Base-by-base conservation (phyloP, 2,113 vertebrate species). In the Arothron firmamentum region DNA sequence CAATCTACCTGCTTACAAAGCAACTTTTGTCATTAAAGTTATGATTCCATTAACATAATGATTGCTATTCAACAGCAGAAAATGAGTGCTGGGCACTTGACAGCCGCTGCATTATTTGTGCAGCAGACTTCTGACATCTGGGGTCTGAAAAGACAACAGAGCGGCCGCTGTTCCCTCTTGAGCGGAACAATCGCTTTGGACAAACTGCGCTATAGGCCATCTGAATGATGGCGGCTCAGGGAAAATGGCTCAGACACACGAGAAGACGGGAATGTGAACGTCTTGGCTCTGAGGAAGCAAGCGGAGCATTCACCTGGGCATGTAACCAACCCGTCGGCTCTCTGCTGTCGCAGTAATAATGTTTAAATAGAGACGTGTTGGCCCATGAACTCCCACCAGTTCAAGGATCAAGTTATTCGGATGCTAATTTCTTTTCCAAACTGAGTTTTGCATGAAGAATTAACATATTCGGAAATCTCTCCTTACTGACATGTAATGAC, bases 1-100 rank as follows among this genome's bases (percentile, higher is more conserved):
- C 85, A 86, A 89, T 87, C 88, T 79, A 83, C 71, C 66, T 87
- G 88, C 89, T 89, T 89, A 90, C 88, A 85, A 81, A 77, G 89
- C 89, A 89, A 82, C 81, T 87, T 90, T 88, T 85, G 84, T 90
- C 89, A 91, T 90, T 89, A 89, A 87, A 89, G 77, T 80, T 88
- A 88, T 86, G 90, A 91, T 88, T 85, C 87, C 72, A 20, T 78
- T 19, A 65, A 69, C 83, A 86, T 88, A 83, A 88, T 88, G 81
- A 71, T 76, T 63, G 63, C 43, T 66, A 89, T 90, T 85, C 77
- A 71, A 60, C 71, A 62, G 57, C 43, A 65, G 89, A 88, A 88
- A 91, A 90, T 87, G 86, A 80, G 77, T 72, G 67, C 68, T 65
- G 63, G 61, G 77, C 69, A 74, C 45, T 72, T 82, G 67, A 72